A percentile compares a stretch with the other conserved stretches of the same genome.
Evolutionary conservation across 1,140 invertebrate species (phyloP).

Genomic region (Dreissena polymorpha): DNA sequence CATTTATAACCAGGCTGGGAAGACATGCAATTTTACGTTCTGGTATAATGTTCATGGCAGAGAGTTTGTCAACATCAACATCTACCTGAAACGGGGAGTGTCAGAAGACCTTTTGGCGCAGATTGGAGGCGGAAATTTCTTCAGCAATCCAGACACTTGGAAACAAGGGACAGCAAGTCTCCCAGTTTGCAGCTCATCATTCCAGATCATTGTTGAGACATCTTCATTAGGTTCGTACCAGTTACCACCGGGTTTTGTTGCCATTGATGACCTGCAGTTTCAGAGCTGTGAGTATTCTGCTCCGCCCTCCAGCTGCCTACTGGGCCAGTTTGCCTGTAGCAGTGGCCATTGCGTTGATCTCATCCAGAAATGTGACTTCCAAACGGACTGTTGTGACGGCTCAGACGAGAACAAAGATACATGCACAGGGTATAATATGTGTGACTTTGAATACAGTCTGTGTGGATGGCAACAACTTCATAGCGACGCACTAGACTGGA

Average conservation of each 20-base stretch:
- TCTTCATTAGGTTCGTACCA: constrained; percentile 32
- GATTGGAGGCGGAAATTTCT: constrained; percentile 18
- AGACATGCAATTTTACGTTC: constrained; percentile 69
- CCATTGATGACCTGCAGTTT: constrained; percentile 71
- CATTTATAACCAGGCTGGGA: constrained; percentile 66
- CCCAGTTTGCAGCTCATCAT: constrained; percentile 70
- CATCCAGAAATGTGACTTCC: constrained; percentile 69
- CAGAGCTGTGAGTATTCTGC: constrained; percentile 58
- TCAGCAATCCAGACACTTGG: constrained; percentile 61
- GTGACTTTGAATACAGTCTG: constrained; percentile 71
- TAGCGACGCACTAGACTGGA: constrained; percentile 75
- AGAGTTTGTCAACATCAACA: constrained; percentile 55
- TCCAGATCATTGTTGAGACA: constrained; percentile 72
- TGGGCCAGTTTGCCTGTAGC: constrained; percentile 63
- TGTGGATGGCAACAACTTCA: constrained; percentile 71
- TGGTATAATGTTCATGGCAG: constrained; percentile 70
- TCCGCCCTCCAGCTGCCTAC: constrained; percentile 49
- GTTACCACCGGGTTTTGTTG: constrained; percentile 57
- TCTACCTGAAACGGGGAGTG: constrained; percentile 63
- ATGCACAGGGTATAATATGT: constrained; percentile 65
- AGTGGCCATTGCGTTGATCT: constrained; percentile 68
- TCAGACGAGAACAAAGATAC: constrained; percentile 65
- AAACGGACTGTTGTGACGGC: constrained; percentile 74
- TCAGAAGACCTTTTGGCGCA: constrained; percentile 61
- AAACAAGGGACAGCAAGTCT: constrained; percentile 55